Percentiles rank a stretch among this genome's conserved stretches.
These are phyloP conservation scores for Eretmocerus hayati DNA, from an alignment of 2,888 invertebrate genomes.

Conservation along the genomic window DNA sequence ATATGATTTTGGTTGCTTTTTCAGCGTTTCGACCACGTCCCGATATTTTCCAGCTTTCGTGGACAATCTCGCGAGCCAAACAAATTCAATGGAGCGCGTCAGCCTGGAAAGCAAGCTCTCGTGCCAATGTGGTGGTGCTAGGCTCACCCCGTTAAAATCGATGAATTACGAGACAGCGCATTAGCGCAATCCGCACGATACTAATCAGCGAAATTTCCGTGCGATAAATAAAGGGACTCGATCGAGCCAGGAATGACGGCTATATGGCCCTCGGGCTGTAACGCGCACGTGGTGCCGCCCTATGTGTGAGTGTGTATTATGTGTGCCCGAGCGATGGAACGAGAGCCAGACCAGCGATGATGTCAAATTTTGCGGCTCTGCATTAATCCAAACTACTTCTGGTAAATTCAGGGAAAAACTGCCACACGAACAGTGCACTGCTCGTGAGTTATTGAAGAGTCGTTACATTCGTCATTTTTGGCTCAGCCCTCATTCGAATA, in stretches of 20 bases:
- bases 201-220: slow-evolving; percentile 48
- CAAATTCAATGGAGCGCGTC: slow-evolving; percentile 21
- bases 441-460: too few species aligned
- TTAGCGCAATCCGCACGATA: slow-evolving; percentile 46
- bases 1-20: slow-evolving; percentile 12
- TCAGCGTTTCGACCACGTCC: background rate
- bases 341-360: slow-evolving; percentile 5
- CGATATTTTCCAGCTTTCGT: background rate
- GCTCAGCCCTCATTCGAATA: too few species aligned
- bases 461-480: too few species aligned
- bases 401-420: too few species aligned
- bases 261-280: slow-evolving; percentile 22
- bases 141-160: slow-evolving; percentile 43
- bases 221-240: slow-evolving; percentile 45
- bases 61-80: background rate
- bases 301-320: slow-evolving; percentile 22
- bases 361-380: slow-evolving; percentile 22
- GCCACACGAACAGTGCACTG: too few species aligned
- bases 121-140: too few species aligned
- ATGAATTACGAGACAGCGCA: slow-evolving; percentile 47
- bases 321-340: slow-evolving; percentile 5
- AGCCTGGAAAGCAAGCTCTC: too few species aligned
- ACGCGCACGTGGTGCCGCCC: slow-evolving; percentile 25
- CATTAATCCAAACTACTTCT: slow-evolving; percentile 22
- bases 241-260: slow-evolving; percentile 35